phyloP scores from a whole-genome alignment of 1,140 invertebrate species.

The Bombus sibiricus region DNA sequence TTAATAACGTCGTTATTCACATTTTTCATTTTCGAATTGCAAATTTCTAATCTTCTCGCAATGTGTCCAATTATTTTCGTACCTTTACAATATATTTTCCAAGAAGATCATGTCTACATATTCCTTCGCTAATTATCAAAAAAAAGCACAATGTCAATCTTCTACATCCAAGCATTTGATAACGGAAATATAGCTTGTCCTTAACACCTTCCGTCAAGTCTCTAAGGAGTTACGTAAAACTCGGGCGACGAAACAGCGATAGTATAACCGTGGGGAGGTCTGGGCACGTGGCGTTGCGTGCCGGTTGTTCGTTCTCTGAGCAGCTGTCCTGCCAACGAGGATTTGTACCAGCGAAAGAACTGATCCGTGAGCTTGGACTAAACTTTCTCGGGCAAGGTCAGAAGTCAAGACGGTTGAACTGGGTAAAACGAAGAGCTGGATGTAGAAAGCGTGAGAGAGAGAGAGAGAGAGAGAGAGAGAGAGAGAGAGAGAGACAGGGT shows the following conservation, averaged over 20 bases:
- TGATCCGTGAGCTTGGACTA: conserved; percentile 41
- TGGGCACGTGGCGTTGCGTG: conserved; percentile 2
- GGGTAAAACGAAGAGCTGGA: conserved; percentile 41
- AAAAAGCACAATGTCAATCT: too few species aligned
- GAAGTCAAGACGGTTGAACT: conserved; percentile 39
- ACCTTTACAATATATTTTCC: too few species aligned
- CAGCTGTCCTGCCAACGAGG: conserved; percentile 8
- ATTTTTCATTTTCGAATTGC: neutral
- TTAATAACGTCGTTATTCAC: too few species aligned
- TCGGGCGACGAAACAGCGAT: neutral
- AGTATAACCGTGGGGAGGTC: neutral
- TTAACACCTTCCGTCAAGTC: too few species aligned
- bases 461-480: neutral
- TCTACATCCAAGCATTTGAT: too few species aligned
- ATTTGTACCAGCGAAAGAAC: conserved; percentile 41
- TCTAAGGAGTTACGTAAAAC: too few species aligned
- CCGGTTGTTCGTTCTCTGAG: neutral
- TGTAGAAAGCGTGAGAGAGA: neutral
- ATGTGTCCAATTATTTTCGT: neutral
- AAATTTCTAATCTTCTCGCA: neutral
- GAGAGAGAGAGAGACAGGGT: too few species aligned
- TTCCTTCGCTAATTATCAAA: too few species aligned
- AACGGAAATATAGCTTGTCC: too few species aligned
- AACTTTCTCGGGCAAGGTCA: conserved; percentile 56
- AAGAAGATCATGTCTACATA: too few species aligned